These are phyloP conservation scores for Microplitis deprimator DNA, from an alignment of 2,888 invertebrate genomes.

Conservation along the genomic window DNA sequence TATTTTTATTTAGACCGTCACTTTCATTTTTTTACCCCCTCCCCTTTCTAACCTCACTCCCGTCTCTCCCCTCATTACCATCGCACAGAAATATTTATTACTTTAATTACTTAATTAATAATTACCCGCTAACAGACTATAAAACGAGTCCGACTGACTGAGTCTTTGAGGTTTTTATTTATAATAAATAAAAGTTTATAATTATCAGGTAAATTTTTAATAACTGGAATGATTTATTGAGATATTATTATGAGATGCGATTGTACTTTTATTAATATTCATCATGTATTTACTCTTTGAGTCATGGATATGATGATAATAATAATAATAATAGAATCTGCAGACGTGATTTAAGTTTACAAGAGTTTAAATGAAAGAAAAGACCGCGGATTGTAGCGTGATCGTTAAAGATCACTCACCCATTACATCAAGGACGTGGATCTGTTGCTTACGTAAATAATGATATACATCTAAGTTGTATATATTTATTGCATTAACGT, in stretches of 20 bases:
- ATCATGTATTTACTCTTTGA: not conserved
- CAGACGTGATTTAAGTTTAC: conserved; percentile 3
- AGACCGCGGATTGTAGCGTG: conserved; percentile 4
- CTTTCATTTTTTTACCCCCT: conserved; percentile 15
- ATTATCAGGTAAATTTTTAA: not conserved
- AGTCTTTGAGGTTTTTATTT: not conserved
- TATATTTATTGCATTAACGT: conserved; percentile 10
- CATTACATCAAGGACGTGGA: conserved; percentile 32
- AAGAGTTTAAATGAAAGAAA: conserved; percentile 31
- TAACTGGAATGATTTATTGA: conserved; percentile 61
- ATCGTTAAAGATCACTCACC: conserved; percentile 50
- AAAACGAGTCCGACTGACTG: not conserved
- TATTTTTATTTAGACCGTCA: conserved; percentile 30
- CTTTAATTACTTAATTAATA: not conserved
- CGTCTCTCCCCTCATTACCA: not conserved
- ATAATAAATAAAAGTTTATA: not conserved
- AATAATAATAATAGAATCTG: not conserved
- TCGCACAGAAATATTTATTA: not conserved
- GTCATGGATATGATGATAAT: conserved; percentile 3
- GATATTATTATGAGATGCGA: conserved; percentile 62
- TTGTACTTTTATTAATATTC: conserved; percentile 51
- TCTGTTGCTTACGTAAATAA: conserved; percentile 38
- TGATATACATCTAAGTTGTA: conserved; percentile 30
- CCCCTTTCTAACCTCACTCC: not conserved
- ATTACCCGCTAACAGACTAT: not conserved